Evolutionary conservation across 2,888 invertebrate genomes (phyloP), one percentile per base, ranked within the genome.

Genomic region (Seladonia tumulorum): DNA sequence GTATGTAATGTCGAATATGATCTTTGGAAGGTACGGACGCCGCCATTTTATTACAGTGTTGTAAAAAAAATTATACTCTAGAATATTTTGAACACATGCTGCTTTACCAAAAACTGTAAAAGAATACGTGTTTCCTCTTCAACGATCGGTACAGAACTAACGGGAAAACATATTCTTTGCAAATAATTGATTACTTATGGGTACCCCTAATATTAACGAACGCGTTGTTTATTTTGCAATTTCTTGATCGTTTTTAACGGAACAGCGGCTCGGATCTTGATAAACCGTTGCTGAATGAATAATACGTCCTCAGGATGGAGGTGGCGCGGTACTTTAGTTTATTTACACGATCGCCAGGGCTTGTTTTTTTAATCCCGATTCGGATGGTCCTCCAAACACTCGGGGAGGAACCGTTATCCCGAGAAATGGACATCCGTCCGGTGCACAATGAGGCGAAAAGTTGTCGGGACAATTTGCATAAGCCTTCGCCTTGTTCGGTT

Each of bases 341-440:
- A 42, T 78, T 71, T 71, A n/a, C 63, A 25, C 2, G 29, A 14
- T 29, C 8, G 2, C 7, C 8, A 8, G 10, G 14, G 8, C 49
- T 63, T 22, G 47, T 57, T 47, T 73, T 4, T 10, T 42, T 29
- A 16, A n/a, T 45, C 22, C 49, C n/a, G 22, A 35, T 72, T n/a
- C 35, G 29, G 57, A 8, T 18, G 22, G 60, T 60, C n/a, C 53
- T 22, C 66, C 18, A 78, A 80, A 74, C 78, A 25, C 74, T 79
- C 80, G 63, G 42, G 80, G 29, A 66, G 66, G 76, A 81, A 87
- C 87, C 88, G 88, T 88, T 88, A 88, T 14, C n/a, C 53, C 22
- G 75, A 22, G 63, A 66, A 72, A 83, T 83, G 88, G 88, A 88
- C 88, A 84, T 88, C 84, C 84, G 82, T 86, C 87, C 87, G 87